Percentiles rank a stretch among this genome's conserved stretches.
Conservation (phyloP, 1,140 invertebrate species). For the Aphelenchoides fujianensis region DNA sequence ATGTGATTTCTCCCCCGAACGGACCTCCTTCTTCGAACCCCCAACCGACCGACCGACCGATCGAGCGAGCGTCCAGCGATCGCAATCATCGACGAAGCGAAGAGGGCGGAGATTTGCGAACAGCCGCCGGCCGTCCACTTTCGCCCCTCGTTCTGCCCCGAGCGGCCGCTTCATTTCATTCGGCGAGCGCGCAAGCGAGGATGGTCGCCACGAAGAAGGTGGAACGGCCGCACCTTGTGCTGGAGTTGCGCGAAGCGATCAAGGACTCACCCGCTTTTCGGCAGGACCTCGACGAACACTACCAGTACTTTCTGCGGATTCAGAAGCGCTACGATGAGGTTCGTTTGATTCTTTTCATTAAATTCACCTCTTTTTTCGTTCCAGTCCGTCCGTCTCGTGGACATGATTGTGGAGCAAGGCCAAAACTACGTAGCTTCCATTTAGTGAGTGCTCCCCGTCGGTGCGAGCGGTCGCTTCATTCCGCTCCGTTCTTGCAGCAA, state of each 20-base stretch:
- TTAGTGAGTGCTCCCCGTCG: conserved; percentile 34
- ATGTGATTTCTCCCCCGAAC: no score
- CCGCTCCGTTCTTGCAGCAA: conserved; percentile 49
- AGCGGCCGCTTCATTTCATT: no score
- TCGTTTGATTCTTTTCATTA: background rate
- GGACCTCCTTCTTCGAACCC: no score
- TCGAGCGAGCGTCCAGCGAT: no score
- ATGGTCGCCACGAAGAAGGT: conserved; percentile 6
- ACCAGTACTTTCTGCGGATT: conserved; percentile 40
- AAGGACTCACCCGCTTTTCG: conserved; percentile 45
- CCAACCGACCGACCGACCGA: no score
- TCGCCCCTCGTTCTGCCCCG: no score
- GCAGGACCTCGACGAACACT: conserved; percentile 25
- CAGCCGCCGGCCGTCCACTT: no score
- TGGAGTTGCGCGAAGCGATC: conserved; percentile 35
- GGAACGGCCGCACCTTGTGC: conserved; percentile 16
- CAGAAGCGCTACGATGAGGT: conserved; percentile 49
- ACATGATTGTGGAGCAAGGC: conserved; percentile 37
- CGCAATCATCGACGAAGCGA: no score
- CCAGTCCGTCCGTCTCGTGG: conserved; percentile 34
- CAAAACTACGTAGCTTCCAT: conserved; percentile 43
- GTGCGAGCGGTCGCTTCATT: background rate
- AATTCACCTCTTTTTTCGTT: conserved; percentile 23
- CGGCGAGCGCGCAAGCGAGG: no score
- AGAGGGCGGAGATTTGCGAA: no score